phyloP scores from a whole-genome alignment of 2,113 vertebrate species.

The Calidris pugnax region DNA sequence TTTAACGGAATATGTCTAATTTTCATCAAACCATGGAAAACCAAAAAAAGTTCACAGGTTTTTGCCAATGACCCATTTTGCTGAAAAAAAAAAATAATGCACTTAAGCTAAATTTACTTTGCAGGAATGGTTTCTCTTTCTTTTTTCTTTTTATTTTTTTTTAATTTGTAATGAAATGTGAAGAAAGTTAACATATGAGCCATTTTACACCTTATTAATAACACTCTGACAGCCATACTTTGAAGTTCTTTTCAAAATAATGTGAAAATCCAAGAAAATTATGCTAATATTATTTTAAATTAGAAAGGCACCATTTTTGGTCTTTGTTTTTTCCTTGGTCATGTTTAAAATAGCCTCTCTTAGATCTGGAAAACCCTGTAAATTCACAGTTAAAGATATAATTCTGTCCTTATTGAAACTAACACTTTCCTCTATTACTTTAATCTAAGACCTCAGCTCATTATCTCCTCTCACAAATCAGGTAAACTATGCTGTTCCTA shows the following conservation, averaged over 20 bases:
- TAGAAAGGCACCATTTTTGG: neutral
- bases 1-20: conserved; percentile 15
- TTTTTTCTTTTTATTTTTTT: neutral
- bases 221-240: neutral
- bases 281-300: neutral
- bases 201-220: conserved; percentile 13
- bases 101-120: neutral
- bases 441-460: neutral
- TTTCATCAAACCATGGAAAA: conserved; percentile 15
- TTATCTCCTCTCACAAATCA: neutral
- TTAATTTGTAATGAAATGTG: neutral
- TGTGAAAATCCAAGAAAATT: neutral
- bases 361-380: neutral
- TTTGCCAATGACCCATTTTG: neutral
- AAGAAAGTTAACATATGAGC: neutral
- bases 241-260: conserved; percentile 4
- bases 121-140: neutral
- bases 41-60: neutral
- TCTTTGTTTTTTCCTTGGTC: neutral
- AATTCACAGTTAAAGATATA: neutral
- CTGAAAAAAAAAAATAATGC: neutral
- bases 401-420: neutral
- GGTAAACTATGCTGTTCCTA: neutral
- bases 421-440: neutral
- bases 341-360: neutral